Percentiles rank a stretch among this genome's conserved stretches.
phyloP scores from a whole-genome alignment of 2,888 invertebrate species.

The Nymphalis c-album region DNA sequence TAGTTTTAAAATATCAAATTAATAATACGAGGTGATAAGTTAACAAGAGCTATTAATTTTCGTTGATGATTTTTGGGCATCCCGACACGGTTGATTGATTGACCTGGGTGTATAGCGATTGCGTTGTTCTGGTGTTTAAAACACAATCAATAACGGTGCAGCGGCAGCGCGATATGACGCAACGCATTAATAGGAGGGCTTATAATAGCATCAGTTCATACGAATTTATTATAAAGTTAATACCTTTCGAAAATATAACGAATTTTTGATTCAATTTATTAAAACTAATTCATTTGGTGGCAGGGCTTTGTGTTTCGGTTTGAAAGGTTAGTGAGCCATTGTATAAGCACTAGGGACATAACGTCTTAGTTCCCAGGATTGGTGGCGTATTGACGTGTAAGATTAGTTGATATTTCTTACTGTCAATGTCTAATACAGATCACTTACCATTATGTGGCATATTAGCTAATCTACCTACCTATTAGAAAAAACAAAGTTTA shows the following conservation, averaged over 20 bases:
- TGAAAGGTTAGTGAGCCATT: too few species aligned
- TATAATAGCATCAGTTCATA: slow-evolving; percentile 13
- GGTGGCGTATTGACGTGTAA: too few species aligned
- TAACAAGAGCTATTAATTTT: slow-evolving; percentile 41
- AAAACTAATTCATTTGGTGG: too few species aligned
- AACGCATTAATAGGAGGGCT: slow-evolving; percentile 30
- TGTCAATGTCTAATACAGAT: too few species aligned
- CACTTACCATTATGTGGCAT: too few species aligned
- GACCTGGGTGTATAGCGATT: slow-evolving; percentile 52
- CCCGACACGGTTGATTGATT: slow-evolving; percentile 55
- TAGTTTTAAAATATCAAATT: slow-evolving; percentile 15
- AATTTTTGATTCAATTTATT: not conserved
- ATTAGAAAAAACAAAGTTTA: not conserved
- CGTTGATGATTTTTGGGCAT: slow-evolving; percentile 44
- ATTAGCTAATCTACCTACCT: too few species aligned
- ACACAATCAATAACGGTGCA: slow-evolving; percentile 53
- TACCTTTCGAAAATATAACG: not conserved
- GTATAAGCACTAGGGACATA: too few species aligned
- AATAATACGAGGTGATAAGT: slow-evolving; percentile 30
- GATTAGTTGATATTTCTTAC: too few species aligned
- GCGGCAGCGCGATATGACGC: slow-evolving; percentile 27
- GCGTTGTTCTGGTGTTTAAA: slow-evolving; percentile 52
- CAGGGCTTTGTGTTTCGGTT: too few species aligned
- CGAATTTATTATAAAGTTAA: slow-evolving; percentile 1
- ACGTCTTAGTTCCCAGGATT: too few species aligned